Percentiles rank a stretch among this genome's conserved stretches.
Conservation (phyloP, 2,888 invertebrate genomes). For the Liopterus haemorrhoidalis region DNA sequence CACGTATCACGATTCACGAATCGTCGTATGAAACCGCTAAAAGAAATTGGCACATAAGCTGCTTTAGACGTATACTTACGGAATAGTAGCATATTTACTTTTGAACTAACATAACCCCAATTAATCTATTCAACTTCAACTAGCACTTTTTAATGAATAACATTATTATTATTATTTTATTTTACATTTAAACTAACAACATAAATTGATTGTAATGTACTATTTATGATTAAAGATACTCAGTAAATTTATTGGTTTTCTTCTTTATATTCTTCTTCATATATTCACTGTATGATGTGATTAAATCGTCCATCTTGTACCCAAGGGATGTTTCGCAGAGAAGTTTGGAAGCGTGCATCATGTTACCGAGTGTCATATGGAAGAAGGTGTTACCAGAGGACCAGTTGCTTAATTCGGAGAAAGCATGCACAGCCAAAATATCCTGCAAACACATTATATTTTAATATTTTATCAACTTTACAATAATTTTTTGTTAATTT, state of each 20-base stretch:
- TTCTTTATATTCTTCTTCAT: conserved; percentile 39
- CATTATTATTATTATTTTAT: neutral
- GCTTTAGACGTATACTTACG: too few species aligned
- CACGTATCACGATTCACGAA: too few species aligned
- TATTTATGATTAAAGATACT: too few species aligned
- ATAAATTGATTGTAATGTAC: too few species aligned
- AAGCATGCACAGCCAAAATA: conserved; percentile 75
- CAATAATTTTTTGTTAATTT: too few species aligned
- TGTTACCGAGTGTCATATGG: conserved; percentile 91
- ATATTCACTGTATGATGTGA: conserved; percentile 79
- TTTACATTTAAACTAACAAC: neutral
- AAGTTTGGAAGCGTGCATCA: conserved; percentile 81
- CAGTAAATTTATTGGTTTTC: conserved; percentile 11
- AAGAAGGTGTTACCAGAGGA: conserved; percentile 93
- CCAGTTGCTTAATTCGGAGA: conserved; percentile 89
- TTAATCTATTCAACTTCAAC: too few species aligned
- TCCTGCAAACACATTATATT: conserved; percentile 61
- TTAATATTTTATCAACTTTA: too few species aligned
- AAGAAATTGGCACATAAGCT: too few species aligned
- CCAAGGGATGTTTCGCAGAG: conserved; percentile 88
- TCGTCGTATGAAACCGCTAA: too few species aligned
- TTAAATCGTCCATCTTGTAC: conserved; percentile 94
- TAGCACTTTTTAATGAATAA: neutral
- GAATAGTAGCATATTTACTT: too few species aligned
- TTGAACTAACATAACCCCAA: too few species aligned